Evolutionary conservation across 2,113 vertebrate genomes (phyloP).

Genomic region (Cyphomyrus discorhynchus): DNA sequence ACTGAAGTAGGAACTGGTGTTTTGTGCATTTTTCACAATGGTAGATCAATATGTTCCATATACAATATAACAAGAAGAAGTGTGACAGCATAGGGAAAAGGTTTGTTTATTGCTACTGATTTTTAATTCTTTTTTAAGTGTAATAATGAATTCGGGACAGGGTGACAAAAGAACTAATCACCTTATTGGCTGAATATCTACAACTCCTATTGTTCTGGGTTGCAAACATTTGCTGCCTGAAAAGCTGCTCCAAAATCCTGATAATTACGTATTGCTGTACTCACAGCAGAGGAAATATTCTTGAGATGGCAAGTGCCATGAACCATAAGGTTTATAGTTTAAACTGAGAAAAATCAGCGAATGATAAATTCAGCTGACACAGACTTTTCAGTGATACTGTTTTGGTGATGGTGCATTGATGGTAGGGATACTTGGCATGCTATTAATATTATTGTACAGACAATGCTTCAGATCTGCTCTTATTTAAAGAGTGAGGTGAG

Average conservation of each 20-base stretch:
- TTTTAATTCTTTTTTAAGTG: not conserved
- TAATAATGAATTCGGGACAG: not conserved
- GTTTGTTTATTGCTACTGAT: not conserved
- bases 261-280: not conserved
- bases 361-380: not conserved
- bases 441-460: not conserved
- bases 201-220: not conserved
- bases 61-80: no score
- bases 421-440: not conserved
- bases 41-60: no score
- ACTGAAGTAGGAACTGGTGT: no score
- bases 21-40: no score
- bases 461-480: not conserved
- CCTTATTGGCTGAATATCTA: not conserved
- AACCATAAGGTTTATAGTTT: not conserved
- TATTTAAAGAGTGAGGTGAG: not conserved
- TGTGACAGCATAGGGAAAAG: not conserved
- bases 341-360: not conserved
- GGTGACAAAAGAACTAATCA: not conserved
- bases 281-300: not conserved
- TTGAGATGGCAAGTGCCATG: not conserved
- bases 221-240: not conserved
- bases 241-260: not conserved
- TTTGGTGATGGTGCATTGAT: not conserved
- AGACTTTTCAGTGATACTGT: not conserved